Evolutionary conservation across 2,888 invertebrate genomes (phyloP), one percentile per base, ranked within the genome.

Genomic region (Drosophila mimica): DNA sequence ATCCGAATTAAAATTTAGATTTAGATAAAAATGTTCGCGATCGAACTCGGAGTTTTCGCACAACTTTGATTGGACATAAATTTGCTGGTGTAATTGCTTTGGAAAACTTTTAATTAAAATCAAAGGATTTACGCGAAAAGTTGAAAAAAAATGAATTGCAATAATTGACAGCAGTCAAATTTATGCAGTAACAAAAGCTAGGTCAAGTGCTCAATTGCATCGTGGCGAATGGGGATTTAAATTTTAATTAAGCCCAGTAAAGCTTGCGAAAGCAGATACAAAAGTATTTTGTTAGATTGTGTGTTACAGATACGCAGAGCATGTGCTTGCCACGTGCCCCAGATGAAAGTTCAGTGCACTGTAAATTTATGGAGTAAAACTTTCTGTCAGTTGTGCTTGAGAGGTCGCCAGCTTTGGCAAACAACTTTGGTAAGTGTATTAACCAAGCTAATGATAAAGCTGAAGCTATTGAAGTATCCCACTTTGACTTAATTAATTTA

Each of bases 401-500:
- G 66, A 57, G 63, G 36, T 65, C 40, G 56, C 36, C 66, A 56
- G 58, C 46, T 43, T 33, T 34, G n/a, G 6, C 9, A 1, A 20
- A 40, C 11, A 71, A 76, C 53, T 74, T 76, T 58, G 34, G 46
- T 58, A 70, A 83, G 65, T 73, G 49, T 76, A 73, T 79, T 88
- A 56, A 31, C 46, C 31, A 53, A 61, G 57, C 49, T 15, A 28
- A 36, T 25, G 36, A 6, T 17, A 15, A 4, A 36, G 49, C 51
- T 51, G 62, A 48, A 49, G 64, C 78, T 84, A 89, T 84, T 84
- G 71, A 89, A 82, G 78, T 76, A 70, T 60, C 56, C 65, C 66
- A 76, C 71, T 73, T 82, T 76, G 73, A 51, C 60, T 72, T 88
- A 85, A 87, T 87, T 90, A 90, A 90, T 83, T 77, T 71, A 63